Evolutionary conservation across 23 tunicate genomes (phyloP), one percentile per base, ranked within the genome.

Genomic region (Styela clava): DNA sequence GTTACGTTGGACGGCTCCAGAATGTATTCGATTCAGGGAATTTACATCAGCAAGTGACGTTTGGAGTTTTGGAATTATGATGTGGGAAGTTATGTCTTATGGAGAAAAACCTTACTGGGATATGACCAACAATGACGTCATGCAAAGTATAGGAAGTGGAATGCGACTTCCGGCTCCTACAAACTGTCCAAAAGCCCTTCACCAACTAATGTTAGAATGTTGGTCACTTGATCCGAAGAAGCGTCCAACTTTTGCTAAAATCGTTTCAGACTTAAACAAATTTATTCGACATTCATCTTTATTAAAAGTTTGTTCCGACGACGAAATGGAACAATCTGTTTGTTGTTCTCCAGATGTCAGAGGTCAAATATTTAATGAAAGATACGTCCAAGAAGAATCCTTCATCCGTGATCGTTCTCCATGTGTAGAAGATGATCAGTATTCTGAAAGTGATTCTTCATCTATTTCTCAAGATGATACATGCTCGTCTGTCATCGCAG

Each of bases 61-160:
- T 29, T 96, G 99, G 99, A 96, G 99, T 37, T 96, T 79, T 86
- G 99, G 99, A 24, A 91, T 96, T 34, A 86, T 96, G 26, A 78
- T 79, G 83, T 96, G 99, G 99, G 99, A 96, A 69, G 94, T 96
- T 74, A 96, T 91, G 99, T 88, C 99, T 24, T 91, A 91, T 74
- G 99, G 97, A 68, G 99, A 96, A 78, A 87, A 87, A 56, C 99
- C 99, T 16, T 96, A 88, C 82, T 96, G 99, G 99, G 92, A 96
- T 61, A 96, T 96, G 94, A 69, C 85, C 61, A 96, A 96, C 63
- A 81, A 91, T 29, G 94, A 84, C 34, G 97, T 96, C 28, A 71
- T 88, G 83, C 79, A 82, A n/a, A 85, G 79, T 35, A 78, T 96
- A 24, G 68, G 77, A 62, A 77, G 85, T 31, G 99, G 99, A 72